These are phyloP conservation scores for Aplysia californica DNA, from an alignment of 1,140 invertebrate genomes.

Conservation along the genomic window DNA sequence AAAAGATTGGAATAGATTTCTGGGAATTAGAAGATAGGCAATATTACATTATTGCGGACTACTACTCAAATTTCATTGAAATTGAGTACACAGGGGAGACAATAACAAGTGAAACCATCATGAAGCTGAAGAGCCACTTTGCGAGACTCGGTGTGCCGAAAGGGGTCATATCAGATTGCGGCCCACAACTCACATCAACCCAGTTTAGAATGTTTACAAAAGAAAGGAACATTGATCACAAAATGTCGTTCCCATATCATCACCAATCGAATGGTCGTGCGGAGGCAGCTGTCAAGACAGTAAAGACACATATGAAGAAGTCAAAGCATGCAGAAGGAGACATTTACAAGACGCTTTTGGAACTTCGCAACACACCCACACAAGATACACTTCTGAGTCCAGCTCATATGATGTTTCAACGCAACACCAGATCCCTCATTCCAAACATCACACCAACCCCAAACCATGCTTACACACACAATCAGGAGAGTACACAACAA, in stretches of 20 bases:
- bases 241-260: constrained; percentile 31
- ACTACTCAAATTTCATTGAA: constrained; percentile 59
- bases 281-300: constrained; percentile 41
- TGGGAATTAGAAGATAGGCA: constrained; percentile 34
- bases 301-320: constrained; percentile 45
- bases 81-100: constrained; percentile 50
- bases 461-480: neutral
- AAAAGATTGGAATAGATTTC: constrained; percentile 46
- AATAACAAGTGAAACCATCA: constrained; percentile 30
- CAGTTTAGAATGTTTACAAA: constrained; percentile 4
- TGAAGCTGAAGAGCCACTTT: constrained; percentile 39
- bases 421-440: constrained; percentile 33
- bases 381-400: constrained; percentile 41
- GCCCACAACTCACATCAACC: constrained; percentile 28
- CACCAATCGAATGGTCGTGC: constrained; percentile 41
- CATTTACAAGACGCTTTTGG: constrained; percentile 35
- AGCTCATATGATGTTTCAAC: constrained; percentile 36
- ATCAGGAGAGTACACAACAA: neutral
- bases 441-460: constrained; percentile 8
- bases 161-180: constrained; percentile 38
- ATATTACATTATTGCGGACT: constrained; percentile 44
- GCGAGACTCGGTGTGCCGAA: constrained; percentile 37
- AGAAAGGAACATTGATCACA: constrained; percentile 26
- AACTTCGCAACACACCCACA: constrained; percentile 40
- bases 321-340: constrained; percentile 21